Conservation (phyloP, 2,888 invertebrate species). For the Polyommatus iphigenia region DNA sequence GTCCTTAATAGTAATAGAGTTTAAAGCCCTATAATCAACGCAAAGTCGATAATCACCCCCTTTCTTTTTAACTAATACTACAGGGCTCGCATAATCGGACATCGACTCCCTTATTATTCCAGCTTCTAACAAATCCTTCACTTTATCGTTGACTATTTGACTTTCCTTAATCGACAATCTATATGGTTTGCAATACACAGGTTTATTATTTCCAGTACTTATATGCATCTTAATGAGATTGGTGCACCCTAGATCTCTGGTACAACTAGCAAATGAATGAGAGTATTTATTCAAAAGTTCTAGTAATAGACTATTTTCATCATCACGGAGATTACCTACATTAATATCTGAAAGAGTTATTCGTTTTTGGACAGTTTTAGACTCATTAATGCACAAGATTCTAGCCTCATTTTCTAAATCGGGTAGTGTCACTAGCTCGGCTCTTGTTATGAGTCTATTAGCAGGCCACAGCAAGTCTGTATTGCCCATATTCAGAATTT, state of each 20-base stretch:
- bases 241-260: neutral
- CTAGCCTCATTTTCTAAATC: too few relatives aligned
- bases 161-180: neutral
- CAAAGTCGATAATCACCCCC: neutral
- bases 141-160: too few relatives aligned
- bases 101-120: too few relatives aligned
- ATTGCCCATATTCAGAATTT: too few relatives aligned
- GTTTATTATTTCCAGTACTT: neutral
- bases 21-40: neutral
- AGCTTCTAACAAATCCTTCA: too few relatives aligned
- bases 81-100: too few relatives aligned
- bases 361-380: neutral
- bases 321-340: neutral
- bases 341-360: neutral
- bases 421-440: too few relatives aligned
- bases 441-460: too few relatives aligned
- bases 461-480: too few relatives aligned
- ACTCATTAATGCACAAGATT: too few relatives aligned
- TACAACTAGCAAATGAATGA: neutral
- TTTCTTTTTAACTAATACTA: slow-evolving; percentile 8
- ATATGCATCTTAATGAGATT: neutral
- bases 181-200: neutral
- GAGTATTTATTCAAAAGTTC: neutral
- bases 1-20: neutral
- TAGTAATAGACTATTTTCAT: neutral